Evolutionary conservation across 2,797 vertebrate species (phyloP), one percentile per base, ranked within the genome.

Genomic region (Xerus rutilus): DNA sequence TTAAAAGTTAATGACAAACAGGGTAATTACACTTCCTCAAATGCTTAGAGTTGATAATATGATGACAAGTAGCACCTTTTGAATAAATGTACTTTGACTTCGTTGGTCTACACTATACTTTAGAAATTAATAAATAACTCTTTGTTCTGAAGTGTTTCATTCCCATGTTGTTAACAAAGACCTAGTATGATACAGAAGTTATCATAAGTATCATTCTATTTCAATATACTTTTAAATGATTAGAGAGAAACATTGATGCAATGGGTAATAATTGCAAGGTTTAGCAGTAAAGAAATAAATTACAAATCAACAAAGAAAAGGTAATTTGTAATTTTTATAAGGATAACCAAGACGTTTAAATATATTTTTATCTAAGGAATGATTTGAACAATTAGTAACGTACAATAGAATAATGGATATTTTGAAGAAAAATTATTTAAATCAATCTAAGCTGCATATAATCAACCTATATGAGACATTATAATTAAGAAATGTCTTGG

Each of bases 401-500:
- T 35, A 83, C 45, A 69, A 91, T n/a, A 69, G 70, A 89, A 28
- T 64, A 45, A 79, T 81, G 30, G 32, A n/a, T 64, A 69, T 59
- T 91, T 85, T 59, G 11, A 95, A 89, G 77, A 59, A 32, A 59
- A 74, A 65, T 65, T 65, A 59, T 47, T 92, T 86, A 92, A 88
- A 89, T 93, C 57, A 92, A 85, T 47, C 25, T 67, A 73, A 92
- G 69, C 18, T 88, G 21, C 43, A 73, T 45, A 78, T 47, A 59
- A 72, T 94, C 73, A 84, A 70, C 45, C 78, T 32, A 57, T 86
- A 78, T 86, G 47, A 43, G 45, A 76, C 93, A n/a, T 45, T 91
- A 49, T 52, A 69, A 83, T 91, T 86, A 74, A 77, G 35, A 86
- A 96, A 90, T 85, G 30, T 35, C 39, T 94, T 84, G 13, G n/a